phyloP scores from a whole-genome alignment of 92 coral and sea anemone genomes.

The Nematostella vectensis region DNA sequence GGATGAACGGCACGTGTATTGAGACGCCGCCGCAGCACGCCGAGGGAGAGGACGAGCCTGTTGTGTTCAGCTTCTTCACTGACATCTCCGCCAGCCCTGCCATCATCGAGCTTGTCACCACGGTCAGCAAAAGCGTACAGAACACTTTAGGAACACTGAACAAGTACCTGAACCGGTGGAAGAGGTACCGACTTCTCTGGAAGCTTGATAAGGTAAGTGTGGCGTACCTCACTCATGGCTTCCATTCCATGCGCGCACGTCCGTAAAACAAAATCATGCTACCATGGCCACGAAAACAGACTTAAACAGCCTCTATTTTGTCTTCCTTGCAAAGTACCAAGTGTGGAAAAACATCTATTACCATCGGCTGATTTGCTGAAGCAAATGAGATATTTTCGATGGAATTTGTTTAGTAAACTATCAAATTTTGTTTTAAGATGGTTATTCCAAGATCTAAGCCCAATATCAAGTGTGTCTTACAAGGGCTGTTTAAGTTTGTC shows the following conservation, averaged over 20 bases:
- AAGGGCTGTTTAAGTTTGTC: no score
- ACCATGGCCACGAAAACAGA: no score
- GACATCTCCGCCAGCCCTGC: constrained; percentile 89
- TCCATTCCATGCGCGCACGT: no score
- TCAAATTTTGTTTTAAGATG: no score
- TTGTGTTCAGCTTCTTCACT: constrained; percentile 90
- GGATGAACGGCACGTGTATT: constrained; percentile 97
- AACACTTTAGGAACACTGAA: constrained; percentile 73
- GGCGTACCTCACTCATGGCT: no score
- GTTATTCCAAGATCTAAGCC: no score
- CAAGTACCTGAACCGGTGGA: constrained; percentile 91
- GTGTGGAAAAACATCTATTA: no score
- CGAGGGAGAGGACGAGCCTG: constrained; percentile 99
- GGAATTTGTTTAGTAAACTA: no score
- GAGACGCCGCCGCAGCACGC: constrained; percentile 99
- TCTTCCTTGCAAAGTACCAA: no score
- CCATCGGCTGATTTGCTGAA: background rate
- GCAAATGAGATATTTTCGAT: no score
- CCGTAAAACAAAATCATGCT: no score
- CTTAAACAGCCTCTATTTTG: background rate
- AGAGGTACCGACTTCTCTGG: constrained; percentile 92
- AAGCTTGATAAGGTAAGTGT: constrained; percentile 87
- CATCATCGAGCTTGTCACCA: constrained; percentile 81
- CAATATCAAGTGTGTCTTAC: no score
- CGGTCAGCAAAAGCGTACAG: constrained; percentile 82